Base-by-base conservation (phyloP, 2,797 vertebrate species). In the Amblyopsis hoosieri region DNA sequence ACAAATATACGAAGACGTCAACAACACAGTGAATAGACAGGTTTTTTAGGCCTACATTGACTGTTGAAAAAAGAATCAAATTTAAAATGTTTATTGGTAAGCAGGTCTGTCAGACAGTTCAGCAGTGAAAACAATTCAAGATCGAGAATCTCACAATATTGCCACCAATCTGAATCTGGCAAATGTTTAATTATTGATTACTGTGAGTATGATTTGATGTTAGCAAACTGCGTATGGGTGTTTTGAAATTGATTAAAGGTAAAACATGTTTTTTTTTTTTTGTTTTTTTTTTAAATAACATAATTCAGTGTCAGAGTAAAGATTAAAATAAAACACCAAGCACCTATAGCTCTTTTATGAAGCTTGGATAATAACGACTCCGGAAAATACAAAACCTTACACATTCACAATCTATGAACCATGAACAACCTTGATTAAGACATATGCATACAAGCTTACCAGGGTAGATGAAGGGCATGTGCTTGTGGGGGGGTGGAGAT, bases 91-190 rank as follows among this genome's bases (percentile, higher is more conserved):
- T 87, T 74, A 87, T 85, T 87, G 45, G 84, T 60, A 85, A 94
- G 91, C 91, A 93, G 92, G 90, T 91, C 73, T 86, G 78, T 81
- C 75, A 91, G 87, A 91, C 79, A 90, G 83, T 85, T 87, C 75
- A 73, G 62, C 72, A 91, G 86, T 89, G 3, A 12, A 17, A 54
- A 65, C 56, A 77, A 71, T 52, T 66, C 0, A 71, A 79, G 71
- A 73, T 65, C 0, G 71, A 78, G 56, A 74, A 69, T 78, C 85
- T 82, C 79, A 89, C 88, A 88, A 86, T 88, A 89, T 89, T 87
- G 79, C 80, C 80, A 88, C 77, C 86, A 75, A 83, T 80, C 62
- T 52, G 1, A 76, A 72, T 66, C 56, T 73, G 69, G 67, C 60
- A 79, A 82, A 87, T 85, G 79, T 80, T 81, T 31, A 67, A 55